Conservation (phyloP, 2,888 invertebrate genomes). For the Eretmocerus hayati region DNA sequence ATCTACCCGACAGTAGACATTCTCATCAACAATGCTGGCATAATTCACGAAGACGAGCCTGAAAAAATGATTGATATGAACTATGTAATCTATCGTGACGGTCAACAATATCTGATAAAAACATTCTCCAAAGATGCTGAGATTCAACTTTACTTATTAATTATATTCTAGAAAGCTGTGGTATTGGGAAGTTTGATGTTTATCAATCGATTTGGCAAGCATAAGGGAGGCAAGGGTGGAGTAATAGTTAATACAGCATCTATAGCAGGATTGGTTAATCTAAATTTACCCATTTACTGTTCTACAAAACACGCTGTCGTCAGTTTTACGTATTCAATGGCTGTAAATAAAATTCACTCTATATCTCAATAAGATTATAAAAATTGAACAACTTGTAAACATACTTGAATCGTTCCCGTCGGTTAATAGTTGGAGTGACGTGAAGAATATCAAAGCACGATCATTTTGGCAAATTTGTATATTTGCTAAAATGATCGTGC, state of each 20-base stretch:
- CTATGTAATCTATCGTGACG: constrained; percentile 34
- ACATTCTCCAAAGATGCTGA: neutral
- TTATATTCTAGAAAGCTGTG: constrained; percentile 38
- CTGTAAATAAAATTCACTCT: constrained; percentile 27
- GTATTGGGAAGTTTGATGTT: constrained; percentile 41
- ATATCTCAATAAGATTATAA: too few relatives aligned
- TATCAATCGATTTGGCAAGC: constrained; percentile 44
- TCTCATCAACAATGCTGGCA: constrained; percentile 46
- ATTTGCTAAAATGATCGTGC: too few relatives aligned
- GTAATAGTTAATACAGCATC: constrained; percentile 58
- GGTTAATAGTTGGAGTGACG: too few relatives aligned
- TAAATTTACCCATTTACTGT: constrained; percentile 50
- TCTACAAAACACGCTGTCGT: constrained; percentile 51
- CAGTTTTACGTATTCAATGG: constrained; percentile 37
- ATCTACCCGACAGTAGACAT: constrained; percentile 45
- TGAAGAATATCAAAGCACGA: too few relatives aligned
- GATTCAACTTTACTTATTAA: neutral
- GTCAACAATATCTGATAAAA: neutral
- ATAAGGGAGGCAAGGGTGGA: constrained; percentile 52
- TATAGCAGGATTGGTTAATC: constrained; percentile 47
- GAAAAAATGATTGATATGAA: constrained; percentile 35
- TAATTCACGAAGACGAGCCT: constrained; percentile 33
- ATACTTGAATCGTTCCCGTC: too few relatives aligned
- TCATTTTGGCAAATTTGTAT: too few relatives aligned
- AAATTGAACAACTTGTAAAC: too few relatives aligned